Base-by-base conservation (phyloP, 2,113 vertebrate species). In the Indicator maculatus region DNA sequence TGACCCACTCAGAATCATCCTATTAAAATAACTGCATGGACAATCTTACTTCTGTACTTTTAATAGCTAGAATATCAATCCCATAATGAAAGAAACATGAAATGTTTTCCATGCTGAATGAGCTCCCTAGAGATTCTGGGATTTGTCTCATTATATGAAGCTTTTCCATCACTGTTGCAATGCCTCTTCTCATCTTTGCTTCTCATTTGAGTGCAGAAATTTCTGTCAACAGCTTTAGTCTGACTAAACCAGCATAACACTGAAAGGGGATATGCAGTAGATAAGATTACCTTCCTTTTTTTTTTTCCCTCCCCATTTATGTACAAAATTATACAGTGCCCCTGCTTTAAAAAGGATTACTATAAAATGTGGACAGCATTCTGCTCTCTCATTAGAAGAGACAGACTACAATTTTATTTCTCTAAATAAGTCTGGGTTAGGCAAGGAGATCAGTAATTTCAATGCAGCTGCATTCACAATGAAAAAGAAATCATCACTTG, bases 81-180 rank as follows among this genome's bases (percentile, higher is more conserved):
- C 65, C 55, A 86, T 96, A 97, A 98, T 97, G 95, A 96, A 97
- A 97, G 93, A 96, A 97, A 96, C 91, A 96, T 94, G 76, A 96
- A 97, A 96, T 96, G 38, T 83, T 96, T 97, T 97, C 95, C 86
- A 95, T 94, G 78, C 76, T 16, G 96, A 96, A 98, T 92, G 86
- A 96, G 69, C 44, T 98, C 96, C 95, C 95, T 64, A 60, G 92
- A 97, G 96, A 94, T 96, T 88, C 93, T 91, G 88, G 94, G 95
- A 97, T 98, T 98, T 97, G 95, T 97, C 96, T 97, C 96, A 97
- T 97, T 97, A 98, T 95, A 95, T 82, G 97, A 97, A 97, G 96
- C 89, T 96, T 97, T 97, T 93, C 95, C 83, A 95, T 97, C 93
- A 86, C 95, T 23, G 45, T 78, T 86, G 80, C 89, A 88, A 88